Evolutionary conservation across 2,113 vertebrate species (phyloP), one percentile per base, ranked within the genome.

Genomic region (Caranx melampygus): DNA sequence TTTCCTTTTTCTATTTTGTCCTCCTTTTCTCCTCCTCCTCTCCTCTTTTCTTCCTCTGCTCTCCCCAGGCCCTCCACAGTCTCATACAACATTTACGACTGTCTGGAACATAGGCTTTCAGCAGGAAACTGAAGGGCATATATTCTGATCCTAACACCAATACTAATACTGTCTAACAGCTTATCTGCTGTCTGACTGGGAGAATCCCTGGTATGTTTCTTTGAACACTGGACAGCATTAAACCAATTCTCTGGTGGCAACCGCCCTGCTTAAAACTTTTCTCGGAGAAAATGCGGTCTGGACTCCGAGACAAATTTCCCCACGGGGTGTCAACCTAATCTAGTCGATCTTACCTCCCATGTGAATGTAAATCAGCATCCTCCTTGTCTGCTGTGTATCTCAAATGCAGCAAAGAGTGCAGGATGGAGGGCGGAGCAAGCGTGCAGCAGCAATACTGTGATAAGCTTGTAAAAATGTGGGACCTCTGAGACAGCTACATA

Each of bases 61-160:
- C 72, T 68, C 77, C 59, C 45, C 33, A 40, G 60, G 73, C 68
- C 58, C 65, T 79, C 66, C 58, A 33, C 82, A 76, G 66, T 75
- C 85, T 93, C 88, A 89, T 92, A 54, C 83, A 89, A 92, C 87
- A 92, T 90, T 91, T 73, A 91, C 87, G 81, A 78, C 74, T 74
- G 85, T 89, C 86, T 89, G 89, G 76, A 84, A 87, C 84, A 70
- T 59, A 74, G 14, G 70, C 83, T 79, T 66, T 69, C 81, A 87
- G 81, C 81, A 75, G 65, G 40, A 85, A 81, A 79, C 69, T 78
- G 73, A 86, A 82, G 88, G 86, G 68, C 74, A 76, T 78, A 78
- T 76, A 81, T 63, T 75, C 37, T 65, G 71, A 72, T 75, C 68
- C 64, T 72, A 78, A 79, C 72, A 69, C 82, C 77, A 64, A 47